phyloP scores from a whole-genome alignment of 1,140 invertebrate genomes.

The Anadara kagoshimensis region DNA sequence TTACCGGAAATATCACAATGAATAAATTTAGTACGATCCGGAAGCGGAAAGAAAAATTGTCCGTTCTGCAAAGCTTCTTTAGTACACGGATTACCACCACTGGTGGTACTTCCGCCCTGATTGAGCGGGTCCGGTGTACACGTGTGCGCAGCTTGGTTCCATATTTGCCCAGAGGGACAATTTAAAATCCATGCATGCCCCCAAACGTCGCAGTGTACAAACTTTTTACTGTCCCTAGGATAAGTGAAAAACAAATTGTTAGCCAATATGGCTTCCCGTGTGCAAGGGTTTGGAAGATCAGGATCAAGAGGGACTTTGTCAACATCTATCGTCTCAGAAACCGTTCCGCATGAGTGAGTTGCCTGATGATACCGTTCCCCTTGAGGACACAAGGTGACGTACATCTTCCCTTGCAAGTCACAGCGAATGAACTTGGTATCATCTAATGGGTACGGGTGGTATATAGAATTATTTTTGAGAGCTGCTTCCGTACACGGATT shows the following conservation, averaged over 20 bases:
- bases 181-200: conserved; percentile 24
- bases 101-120: neutral
- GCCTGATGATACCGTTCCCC: conserved; percentile 35
- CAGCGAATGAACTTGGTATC: conserved; percentile 44
- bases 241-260: conserved; percentile 19
- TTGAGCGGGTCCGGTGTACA: neutral
- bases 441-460: conserved; percentile 40
- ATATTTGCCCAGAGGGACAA: conserved; percentile 13
- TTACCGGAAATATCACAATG: conserved; percentile 30
- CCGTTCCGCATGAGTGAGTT: conserved; percentile 25
- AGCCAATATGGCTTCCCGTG: conserved; percentile 6
- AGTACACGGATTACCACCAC: conserved; percentile 18
- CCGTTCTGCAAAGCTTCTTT: conserved; percentile 17
- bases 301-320: conserved; percentile 10
- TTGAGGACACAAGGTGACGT: conserved; percentile 40
- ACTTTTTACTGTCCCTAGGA: conserved; percentile 9
- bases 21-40: conserved; percentile 21
- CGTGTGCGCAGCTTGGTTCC: conserved; percentile 16
- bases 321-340: neutral
- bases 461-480: conserved; percentile 16
- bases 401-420: conserved; percentile 37
- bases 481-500: conserved; percentile 30
- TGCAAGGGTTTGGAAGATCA: conserved; percentile 35
- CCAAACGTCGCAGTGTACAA: conserved; percentile 42
- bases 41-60: conserved; percentile 15